A percentile compares a stretch with the other conserved stretches of the same genome.
Evolutionary conservation across 2,797 vertebrate species (phyloP).

Genomic region (Gymnoscopelus braueri): DNA sequence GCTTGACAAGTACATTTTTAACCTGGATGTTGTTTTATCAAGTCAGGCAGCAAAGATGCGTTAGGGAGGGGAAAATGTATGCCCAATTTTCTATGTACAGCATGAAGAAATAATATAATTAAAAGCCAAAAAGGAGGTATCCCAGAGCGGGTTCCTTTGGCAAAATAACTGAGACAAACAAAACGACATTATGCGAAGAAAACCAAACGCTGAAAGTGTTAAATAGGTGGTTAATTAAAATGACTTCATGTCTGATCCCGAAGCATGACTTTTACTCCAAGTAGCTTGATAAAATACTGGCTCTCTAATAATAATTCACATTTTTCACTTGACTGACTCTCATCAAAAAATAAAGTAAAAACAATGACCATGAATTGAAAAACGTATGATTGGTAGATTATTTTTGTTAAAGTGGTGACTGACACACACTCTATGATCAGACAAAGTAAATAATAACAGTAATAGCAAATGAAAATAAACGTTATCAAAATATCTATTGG

Average conservation of each 20-base stretch:
- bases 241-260: neutral
- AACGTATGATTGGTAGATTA: constrained; percentile 8
- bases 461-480: constrained; percentile 48
- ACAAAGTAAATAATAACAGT: constrained; percentile 48
- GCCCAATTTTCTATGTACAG: neutral
- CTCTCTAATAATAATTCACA: constrained; percentile 12
- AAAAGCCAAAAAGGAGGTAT: neutral
- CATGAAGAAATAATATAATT: neutral
- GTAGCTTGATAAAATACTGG: constrained; percentile 15
- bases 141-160: no score
- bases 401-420: constrained; percentile 26
- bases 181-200: no score
- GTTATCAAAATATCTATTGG: constrained; percentile 75
- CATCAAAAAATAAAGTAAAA: constrained; percentile 27
- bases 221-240: neutral
- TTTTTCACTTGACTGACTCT: constrained; percentile 29
- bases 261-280: constrained; percentile 18
- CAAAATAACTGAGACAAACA: no score
- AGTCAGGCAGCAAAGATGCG: neutral
- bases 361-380: constrained; percentile 28
- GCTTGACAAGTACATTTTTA: neutral
- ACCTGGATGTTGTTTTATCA: neutral
- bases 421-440: constrained; percentile 48
- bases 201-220: neutral
- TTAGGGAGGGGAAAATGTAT: neutral